Evolutionary conservation across 2,797 vertebrate species (phyloP).

Genomic region (Tauraco hartlaubi): DNA sequence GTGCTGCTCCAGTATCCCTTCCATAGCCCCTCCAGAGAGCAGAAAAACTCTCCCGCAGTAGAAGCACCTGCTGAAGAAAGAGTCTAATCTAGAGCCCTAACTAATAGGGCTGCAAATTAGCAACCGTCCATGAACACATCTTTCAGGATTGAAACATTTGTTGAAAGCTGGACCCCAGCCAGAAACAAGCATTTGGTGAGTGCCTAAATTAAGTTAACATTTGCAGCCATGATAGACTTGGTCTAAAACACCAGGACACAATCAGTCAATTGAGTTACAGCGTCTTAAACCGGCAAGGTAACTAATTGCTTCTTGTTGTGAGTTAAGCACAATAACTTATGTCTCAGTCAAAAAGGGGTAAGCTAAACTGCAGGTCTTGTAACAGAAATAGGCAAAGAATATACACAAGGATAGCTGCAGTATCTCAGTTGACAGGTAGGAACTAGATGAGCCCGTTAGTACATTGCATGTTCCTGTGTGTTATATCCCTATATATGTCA

Average conservation of each 20-base stretch:
- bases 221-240: constrained; percentile 58
- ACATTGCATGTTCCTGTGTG: not conserved
- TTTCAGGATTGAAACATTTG: constrained; percentile 48
- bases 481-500: not conserved
- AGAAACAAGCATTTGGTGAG: constrained; percentile 58
- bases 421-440: not conserved
- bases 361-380: not conserved
- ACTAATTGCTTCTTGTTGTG: constrained; percentile 4
- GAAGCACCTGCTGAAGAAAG: not conserved
- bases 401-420: not conserved
- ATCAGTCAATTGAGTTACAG: constrained; percentile 28
- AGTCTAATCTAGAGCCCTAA: not conserved
- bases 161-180: constrained; percentile 45
- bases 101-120: constrained; percentile 33
- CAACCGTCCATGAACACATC: constrained; percentile 26
- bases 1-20: not conserved
- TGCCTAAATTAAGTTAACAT: constrained; percentile 64
- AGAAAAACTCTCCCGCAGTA: not conserved
- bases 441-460: not conserved
- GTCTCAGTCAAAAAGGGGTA: not conserved
- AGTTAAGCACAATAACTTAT: not conserved
- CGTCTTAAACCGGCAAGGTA: constrained; percentile 51
- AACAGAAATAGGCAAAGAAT: not conserved
- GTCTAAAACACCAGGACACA: constrained; percentile 57
- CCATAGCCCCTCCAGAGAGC: not conserved